Evolutionary conservation across 2,113 vertebrate genomes (phyloP).

Genomic region (Campylomormyrus tamandua): DNA sequence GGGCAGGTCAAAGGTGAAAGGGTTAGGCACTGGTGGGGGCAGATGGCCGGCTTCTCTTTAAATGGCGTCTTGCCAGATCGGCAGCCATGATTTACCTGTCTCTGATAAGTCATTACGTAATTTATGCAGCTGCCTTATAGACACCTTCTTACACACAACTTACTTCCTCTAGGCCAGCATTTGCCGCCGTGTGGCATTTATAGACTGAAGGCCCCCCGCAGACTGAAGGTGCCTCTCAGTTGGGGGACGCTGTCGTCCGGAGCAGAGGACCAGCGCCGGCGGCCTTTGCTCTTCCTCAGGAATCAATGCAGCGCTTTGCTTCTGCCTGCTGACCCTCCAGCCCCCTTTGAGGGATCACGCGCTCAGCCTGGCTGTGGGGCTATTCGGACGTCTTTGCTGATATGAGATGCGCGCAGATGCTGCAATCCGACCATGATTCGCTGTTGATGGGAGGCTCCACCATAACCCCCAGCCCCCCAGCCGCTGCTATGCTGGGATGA

Average conservation of each 20-base stretch:
- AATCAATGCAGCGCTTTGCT: slow-evolving; percentile 41
- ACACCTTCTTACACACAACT: not conserved
- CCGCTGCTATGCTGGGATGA: not conserved
- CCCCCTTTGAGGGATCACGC: slow-evolving; percentile 23
- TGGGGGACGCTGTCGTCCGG: not conserved
- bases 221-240: not conserved
- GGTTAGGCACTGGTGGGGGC: slow-evolving; percentile 51
- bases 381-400: not conserved
- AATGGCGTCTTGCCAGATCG: slow-evolving; percentile 12
- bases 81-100: slow-evolving; percentile 26
- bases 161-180: not conserved
- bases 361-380: slow-evolving; percentile 20
- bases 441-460: slow-evolving; percentile 21
- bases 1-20: slow-evolving; percentile 54
- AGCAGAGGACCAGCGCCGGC: not conserved
- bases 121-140: not conserved
- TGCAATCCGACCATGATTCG: slow-evolving; percentile 25
- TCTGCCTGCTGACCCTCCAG: slow-evolving; percentile 26
- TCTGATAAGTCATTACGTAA: not conserved
- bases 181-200: not conserved
- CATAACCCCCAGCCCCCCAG: not conserved
- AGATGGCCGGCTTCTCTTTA: slow-evolving; percentile 57
- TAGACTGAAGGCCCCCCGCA: not conserved
- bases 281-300: slow-evolving; percentile 49
- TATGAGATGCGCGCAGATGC: slow-evolving; percentile 13